Evolutionary conservation across 1,140 invertebrate species (phyloP).

Genomic region (Macrocentrus cingulum): DNA sequence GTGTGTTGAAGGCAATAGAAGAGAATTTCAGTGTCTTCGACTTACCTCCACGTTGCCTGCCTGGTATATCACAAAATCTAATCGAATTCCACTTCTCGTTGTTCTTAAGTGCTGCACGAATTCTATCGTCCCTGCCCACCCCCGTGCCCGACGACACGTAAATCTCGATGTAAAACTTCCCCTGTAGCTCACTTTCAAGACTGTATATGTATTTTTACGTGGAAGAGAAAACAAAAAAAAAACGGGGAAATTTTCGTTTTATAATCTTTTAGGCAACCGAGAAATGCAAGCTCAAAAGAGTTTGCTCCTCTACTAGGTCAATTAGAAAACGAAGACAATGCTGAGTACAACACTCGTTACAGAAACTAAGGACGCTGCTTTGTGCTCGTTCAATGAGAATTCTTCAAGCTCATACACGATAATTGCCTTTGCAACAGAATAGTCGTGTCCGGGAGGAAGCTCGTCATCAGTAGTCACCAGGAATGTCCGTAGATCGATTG

Average conservation of each 20-base stretch:
- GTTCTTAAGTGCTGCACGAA: too few species aligned
- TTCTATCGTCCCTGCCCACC: too few species aligned
- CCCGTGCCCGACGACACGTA: too few species aligned
- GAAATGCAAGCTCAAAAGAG: background rate
- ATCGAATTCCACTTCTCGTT: constrained; percentile 16
- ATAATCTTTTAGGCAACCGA: background rate
- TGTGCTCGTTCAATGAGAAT: background rate
- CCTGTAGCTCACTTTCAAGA: too few species aligned
- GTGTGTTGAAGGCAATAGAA: background rate
- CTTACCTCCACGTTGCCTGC: constrained; percentile 27
- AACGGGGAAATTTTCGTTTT: background rate
- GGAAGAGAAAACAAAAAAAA: too few species aligned
- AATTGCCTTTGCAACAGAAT: background rate
- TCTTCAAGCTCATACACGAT: constrained; percentile 10
- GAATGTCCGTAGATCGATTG: constrained; percentile 25
- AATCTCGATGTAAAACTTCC: too few species aligned
- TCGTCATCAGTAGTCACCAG: constrained; percentile 22
- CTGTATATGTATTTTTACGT: too few species aligned
- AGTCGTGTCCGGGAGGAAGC: constrained; percentile 17
- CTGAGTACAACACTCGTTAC: too few species aligned
- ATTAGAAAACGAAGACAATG: constrained; percentile 9
- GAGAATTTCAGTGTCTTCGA: constrained; percentile 1
- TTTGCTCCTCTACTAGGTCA: constrained; percentile 5
- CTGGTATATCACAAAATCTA: constrained; percentile 3
- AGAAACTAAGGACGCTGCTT: too few species aligned